These are phyloP conservation scores for Terrapene triunguis DNA, from an alignment of 2,113 vertebrate genomes.

Conservation along the genomic window DNA sequence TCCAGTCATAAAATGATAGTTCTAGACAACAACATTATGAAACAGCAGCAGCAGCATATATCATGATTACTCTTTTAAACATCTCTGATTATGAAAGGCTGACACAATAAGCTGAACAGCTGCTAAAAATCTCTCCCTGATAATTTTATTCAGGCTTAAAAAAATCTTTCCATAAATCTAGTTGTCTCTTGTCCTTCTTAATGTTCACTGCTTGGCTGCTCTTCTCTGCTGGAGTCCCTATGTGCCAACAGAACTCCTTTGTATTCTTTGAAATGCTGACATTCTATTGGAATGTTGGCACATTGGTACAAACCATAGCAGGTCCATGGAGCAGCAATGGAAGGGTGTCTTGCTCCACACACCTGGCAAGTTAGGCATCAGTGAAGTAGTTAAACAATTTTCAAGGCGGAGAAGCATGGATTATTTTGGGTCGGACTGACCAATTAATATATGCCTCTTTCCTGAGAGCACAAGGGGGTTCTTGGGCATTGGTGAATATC, in stretches of 20 bases:
- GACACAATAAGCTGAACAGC: neutral
- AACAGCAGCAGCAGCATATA: neutral
- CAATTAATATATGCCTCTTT: neutral
- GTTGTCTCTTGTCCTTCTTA: neutral
- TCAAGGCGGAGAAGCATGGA: neutral
- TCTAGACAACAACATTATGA: neutral
- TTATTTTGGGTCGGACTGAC: neutral
- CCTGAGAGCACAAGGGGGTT: neutral
- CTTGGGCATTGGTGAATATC: neutral
- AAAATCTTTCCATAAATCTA: neutral
- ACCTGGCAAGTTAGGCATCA: neutral
- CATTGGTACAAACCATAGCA: neutral
- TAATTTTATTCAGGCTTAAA: neutral
- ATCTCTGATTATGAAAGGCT: neutral
- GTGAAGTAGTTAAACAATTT: neutral
- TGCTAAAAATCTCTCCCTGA: neutral
- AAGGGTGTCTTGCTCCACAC: neutral
- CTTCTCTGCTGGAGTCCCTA: neutral
- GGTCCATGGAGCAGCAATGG: neutral
- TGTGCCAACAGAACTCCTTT: neutral
- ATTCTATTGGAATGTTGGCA: neutral
- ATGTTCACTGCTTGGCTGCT: neutral
- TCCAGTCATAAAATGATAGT: neutral
- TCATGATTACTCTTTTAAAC: neutral
- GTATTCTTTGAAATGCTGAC: neutral